A percentile compares a stretch with the other conserved stretches of the same genome.
Evolutionary conservation across 2,888 invertebrate genomes (phyloP).

Genomic region (Hanleya hanleyi): DNA sequence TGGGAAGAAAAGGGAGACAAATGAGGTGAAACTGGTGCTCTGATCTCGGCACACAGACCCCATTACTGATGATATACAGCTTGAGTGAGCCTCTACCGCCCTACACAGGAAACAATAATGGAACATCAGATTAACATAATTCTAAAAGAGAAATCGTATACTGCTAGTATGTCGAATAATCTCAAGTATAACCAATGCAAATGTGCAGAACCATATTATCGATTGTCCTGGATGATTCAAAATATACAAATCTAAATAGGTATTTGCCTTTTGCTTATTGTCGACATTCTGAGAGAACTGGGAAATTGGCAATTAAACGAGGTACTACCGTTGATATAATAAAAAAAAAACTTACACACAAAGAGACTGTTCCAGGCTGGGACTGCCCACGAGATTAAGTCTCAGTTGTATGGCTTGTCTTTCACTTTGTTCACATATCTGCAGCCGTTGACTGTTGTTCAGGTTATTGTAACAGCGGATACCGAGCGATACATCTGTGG

Average conservation of each 20-base stretch:
- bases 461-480: neutral
- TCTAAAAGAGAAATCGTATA: too few species aligned
- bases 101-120: too few species aligned
- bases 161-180: too few species aligned
- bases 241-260: too few species aligned
- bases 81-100: neutral
- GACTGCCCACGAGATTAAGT: neutral
- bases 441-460: neutral
- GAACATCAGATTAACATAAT: too few species aligned
- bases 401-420: neutral
- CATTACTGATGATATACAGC: neutral
- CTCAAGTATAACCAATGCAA: too few species aligned
- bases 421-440: neutral
- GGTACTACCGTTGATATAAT: too few species aligned
- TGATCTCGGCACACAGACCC: neutral
- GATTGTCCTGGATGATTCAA: too few species aligned
- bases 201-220: too few species aligned
- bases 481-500: neutral
- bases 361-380: neutral
- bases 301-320: too few species aligned
- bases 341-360: neutral
- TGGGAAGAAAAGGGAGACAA: neutral
- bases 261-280: too few species aligned
- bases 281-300: too few species aligned
- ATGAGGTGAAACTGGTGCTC: neutral